Base-by-base conservation (phyloP, 1,140 invertebrate species). In the Bombus picipes region DNA sequence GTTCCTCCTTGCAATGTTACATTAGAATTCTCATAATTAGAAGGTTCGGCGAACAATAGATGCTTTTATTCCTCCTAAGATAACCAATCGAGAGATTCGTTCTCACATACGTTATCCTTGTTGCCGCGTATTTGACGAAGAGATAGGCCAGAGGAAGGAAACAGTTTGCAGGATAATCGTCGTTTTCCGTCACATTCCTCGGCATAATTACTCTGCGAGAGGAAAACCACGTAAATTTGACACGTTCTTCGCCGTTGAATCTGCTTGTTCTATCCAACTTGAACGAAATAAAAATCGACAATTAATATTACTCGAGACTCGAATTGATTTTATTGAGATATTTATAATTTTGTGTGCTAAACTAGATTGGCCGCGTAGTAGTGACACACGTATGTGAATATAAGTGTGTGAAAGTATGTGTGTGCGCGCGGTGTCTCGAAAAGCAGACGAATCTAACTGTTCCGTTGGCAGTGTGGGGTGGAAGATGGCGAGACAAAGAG, bases 141-240 rank as follows among this genome's bases (percentile, higher is more conserved):
- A 53, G 5, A 18, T 53, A 53, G 18, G 18, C 37, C 34, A 15
- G 41, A 79, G 86, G 86, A 88, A 88, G 83, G 39, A 70, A 81
- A 43, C 39, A 74, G 12, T 65, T 83, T 68, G 32, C 12, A 2
- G 72, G 57, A 81, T 86, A 28, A 86, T 41, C 8, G 57, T 59
- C 66, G 37, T 57, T 81, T 73, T 81, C 37, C 66, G 53, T 6
- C 25, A 34, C 59, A 28, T 59, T 39, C 18, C 47, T 53, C 47
- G 47, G 5, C 18, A 53, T 53, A 53, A 73, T 41, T 39, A 78
- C 72, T 88, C 82, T 72, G 62, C 62, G 25, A 73, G 75, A 71
- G 88, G 47, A 22, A 25, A 39, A 22, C 43, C 28, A 34, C 28
- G 10, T 68, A 70, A 59, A n/a, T 74, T 68, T 32, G 15, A 82